A percentile compares a stretch with the other conserved stretches of the same genome.
Evolutionary conservation across 1,140 invertebrate species (phyloP).

Genomic region (Caenorhabditis elegans): WBcel235 BX284604.4:14646001-14646500

Average conservation of each 20-base stretch:
- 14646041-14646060: not conserved
- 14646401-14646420: too few relatives aligned
- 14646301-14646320: too few relatives aligned
- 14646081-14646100: not conserved
- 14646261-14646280: slow-evolving; percentile 1
- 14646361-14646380: too few relatives aligned
- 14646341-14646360: too few relatives aligned
- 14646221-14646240: slow-evolving; percentile 18
- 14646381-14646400: too few relatives aligned
- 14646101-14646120: not conserved
- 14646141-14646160: not conserved
- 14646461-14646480: too few relatives aligned
- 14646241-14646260: slow-evolving; percentile 10
- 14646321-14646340: too few relatives aligned
- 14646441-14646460: too few relatives aligned
- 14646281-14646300: too few relatives aligned
- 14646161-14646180: not conserved
- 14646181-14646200: slow-evolving; percentile 6
- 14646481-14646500: too few relatives aligned
- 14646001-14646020: slow-evolving; percentile 13
- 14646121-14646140: not conserved
- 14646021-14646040: not conserved
- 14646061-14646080: not conserved
- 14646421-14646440: too few relatives aligned
- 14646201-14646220: slow-evolving; percentile 13